phyloP scores from a whole-genome alignment of 2,888 invertebrate genomes.

The Synanthedon andrenaeformis region DNA sequence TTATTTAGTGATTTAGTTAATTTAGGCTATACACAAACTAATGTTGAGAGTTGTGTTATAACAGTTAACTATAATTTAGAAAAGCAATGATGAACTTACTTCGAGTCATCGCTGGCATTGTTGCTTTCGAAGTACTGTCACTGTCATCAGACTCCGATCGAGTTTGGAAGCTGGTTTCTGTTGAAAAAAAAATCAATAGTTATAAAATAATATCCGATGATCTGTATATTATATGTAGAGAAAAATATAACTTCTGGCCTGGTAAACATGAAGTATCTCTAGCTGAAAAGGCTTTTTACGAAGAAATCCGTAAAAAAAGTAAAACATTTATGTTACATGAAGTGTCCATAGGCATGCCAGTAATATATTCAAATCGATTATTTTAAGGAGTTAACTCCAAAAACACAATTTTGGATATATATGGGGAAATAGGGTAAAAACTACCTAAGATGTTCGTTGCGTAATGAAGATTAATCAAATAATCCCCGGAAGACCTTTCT shows the following conservation, averaged over 20 bases:
- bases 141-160: slow-evolving; percentile 66
- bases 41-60: not conserved
- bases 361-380: too few relatives aligned
- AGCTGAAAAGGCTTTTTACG: too few relatives aligned
- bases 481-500: not conserved
- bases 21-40: not conserved
- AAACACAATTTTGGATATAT: too few relatives aligned
- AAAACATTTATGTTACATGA: too few relatives aligned
- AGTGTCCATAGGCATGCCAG: too few relatives aligned
- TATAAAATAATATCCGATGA: not conserved
- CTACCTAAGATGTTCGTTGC: too few relatives aligned
- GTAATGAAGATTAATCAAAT: not conserved
- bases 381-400: too few relatives aligned
- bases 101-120: slow-evolving; percentile 48
- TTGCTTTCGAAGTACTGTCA: slow-evolving; percentile 63
- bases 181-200: slow-evolving; percentile 13
- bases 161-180: slow-evolving; percentile 64
- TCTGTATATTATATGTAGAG: too few relatives aligned
- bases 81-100: slow-evolving; percentile 30
- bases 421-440: too few relatives aligned
- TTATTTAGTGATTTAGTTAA: not conserved
- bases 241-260: too few relatives aligned
- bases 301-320: too few relatives aligned
- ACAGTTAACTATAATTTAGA: not conserved
- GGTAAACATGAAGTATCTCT: too few relatives aligned